These are phyloP conservation scores for Sphaerophoria taeniata DNA, from an alignment of 2,888 invertebrate species.

Conservation along the genomic window DNA sequence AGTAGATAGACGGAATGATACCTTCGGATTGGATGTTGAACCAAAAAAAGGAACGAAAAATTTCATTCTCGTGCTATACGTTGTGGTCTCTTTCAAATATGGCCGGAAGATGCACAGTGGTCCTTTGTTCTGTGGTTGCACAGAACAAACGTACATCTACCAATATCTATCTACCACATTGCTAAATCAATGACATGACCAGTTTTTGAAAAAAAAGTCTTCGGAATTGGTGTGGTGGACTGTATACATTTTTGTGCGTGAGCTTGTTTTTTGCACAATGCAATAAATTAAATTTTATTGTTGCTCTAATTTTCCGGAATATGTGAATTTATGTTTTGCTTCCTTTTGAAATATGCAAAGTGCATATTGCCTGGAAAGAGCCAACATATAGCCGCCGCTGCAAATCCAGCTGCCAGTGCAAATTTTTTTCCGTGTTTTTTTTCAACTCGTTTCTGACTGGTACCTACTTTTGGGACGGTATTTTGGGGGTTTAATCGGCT, in stretches of 20 bases:
- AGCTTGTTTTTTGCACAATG: constrained; percentile 46
- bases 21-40: constrained; percentile 41
- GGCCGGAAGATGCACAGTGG: constrained; percentile 67
- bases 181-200: constrained; percentile 65
- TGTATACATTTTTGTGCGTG: constrained; percentile 26
- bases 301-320: constrained; percentile 78
- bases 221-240: constrained; percentile 32
- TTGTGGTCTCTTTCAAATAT: constrained; percentile 71
- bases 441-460: constrained; percentile 10
- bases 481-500: constrained; percentile 4
- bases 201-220: constrained; percentile 55
- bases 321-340: constrained; percentile 78
- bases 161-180: constrained; percentile 1
- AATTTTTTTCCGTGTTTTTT: constrained; percentile 48
- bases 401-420: constrained; percentile 69
- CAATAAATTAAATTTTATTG: constrained; percentile 77
- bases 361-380: constrained; percentile 76
- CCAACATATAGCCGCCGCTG: constrained; percentile 70
- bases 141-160: background rate
- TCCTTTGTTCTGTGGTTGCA: constrained; percentile 47
- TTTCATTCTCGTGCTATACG: constrained; percentile 39
- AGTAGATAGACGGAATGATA: constrained; percentile 17
- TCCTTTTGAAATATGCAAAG: constrained; percentile 78
- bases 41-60: constrained; percentile 37
- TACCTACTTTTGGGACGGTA: background rate